Base-by-base conservation (phyloP, 2,888 invertebrate genomes). In the Rhyacophila evoluta region DNA sequence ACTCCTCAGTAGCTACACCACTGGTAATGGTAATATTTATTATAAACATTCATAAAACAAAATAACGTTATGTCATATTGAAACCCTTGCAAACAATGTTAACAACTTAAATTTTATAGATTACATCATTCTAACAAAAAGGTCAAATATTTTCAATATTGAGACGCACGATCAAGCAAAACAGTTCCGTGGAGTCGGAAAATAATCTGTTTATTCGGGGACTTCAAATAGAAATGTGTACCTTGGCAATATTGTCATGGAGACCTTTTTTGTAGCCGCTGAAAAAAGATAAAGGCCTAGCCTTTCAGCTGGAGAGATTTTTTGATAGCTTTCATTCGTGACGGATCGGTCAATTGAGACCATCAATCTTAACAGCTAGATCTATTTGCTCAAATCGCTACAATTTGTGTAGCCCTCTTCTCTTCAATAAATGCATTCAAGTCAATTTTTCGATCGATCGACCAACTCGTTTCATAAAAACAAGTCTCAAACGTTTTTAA, bases 271-370 rank as follows among this genome's bases (percentile, higher is more conserved):
- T 55, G 69, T 28, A 29, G 69, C 69, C 19, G 29, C 6, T 33
- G 55, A 55, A 19, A 55, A 29, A 33, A 69, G 69, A 69, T 69
- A 69, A 69, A 69, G 15, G 69, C 41, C 67, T 11, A 69, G 29
- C 38, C 39, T 28, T 73, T 73, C 27, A 19, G 55, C 36, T 36
- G 11, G 36, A 68, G 73, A 33, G 67, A 73, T 68, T 67, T 33
- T 33, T 69, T 38, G 73, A 73, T 68, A 29, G 29, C 69, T 19
- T 55, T 55, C 55, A 55, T 55, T 55, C 29, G 29, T 77, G 77
- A 77, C 73, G 72, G 77, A 77, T 77, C 72, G 77, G 77, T 67
- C 77, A 68, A 73, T 73, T 41, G 77, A 73, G 73, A 68, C 77
- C 68, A 77, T 77, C 77, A 77, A 77, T 77, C 77, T 77, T 77